A percentile compares a stretch with the other conserved stretches of the same genome.
These are phyloP conservation scores for Cuniculus paca DNA, from an alignment of 2,797 vertebrate species.

Conservation along the genomic window DNA sequence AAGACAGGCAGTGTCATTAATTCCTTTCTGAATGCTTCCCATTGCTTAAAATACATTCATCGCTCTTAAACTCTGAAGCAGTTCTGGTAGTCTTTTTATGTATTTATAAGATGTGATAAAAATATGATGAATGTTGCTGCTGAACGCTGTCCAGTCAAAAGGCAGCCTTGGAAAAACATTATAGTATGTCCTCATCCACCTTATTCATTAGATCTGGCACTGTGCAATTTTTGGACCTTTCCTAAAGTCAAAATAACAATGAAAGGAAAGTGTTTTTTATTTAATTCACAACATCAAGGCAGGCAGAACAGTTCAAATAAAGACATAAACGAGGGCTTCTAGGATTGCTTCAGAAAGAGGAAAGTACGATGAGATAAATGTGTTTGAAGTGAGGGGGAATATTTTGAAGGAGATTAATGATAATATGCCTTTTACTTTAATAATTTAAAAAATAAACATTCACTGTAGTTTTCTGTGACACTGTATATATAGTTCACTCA, in stretches of 20 bases:
- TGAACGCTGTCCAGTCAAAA: not conserved
- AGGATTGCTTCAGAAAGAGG: not conserved
- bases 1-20: not conserved
- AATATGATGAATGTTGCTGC: not conserved
- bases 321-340: not conserved
- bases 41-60: not conserved
- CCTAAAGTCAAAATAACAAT: not conserved
- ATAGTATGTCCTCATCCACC: not conserved
- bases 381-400: not conserved
- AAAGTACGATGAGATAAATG: not conserved
- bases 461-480: not conserved
- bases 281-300: not conserved
- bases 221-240: not conserved
- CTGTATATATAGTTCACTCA: not conserved
- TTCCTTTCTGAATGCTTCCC: not conserved
- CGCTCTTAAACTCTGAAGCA: not conserved
- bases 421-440: not conserved
- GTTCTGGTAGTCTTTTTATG: not conserved
- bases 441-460: not conserved
- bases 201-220: not conserved
- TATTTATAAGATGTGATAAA: not conserved
- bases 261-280: not conserved
- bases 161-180: not conserved
- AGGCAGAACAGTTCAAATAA: not conserved
- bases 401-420: not conserved